A percentile compares a stretch with the other conserved stretches of the same genome.
Conservation (phyloP, 2,888 invertebrate species). For the Apamea monoglypha region DNA sequence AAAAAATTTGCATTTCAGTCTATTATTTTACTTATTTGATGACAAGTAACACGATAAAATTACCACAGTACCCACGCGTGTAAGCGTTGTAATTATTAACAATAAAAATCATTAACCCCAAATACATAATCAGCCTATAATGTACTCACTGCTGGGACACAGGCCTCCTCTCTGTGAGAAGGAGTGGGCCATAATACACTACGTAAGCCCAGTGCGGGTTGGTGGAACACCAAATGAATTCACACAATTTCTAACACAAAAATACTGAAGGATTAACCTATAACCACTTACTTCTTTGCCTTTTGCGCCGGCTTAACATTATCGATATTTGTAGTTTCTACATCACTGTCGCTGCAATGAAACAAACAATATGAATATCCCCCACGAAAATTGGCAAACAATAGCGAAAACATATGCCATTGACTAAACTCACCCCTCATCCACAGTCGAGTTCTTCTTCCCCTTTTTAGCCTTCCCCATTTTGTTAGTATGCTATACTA, state of each 20-base stretch:
- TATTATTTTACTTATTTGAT: not conserved
- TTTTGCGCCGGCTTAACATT: conserved; percentile 83
- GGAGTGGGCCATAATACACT: no score
- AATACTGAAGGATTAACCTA: conserved; percentile 78
- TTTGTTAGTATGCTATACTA: conserved; percentile 78
- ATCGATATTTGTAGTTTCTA: conserved; percentile 85
- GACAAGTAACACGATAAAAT: not conserved
- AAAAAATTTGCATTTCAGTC: not conserved
- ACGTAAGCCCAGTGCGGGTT: no score
- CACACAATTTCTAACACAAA: conserved; percentile 26
- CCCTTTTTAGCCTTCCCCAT: conserved; percentile 96
- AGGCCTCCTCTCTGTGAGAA: no score
- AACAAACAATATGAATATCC: conserved; percentile 61
- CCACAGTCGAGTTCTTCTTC: conserved; percentile 93
- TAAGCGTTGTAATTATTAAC: conserved; percentile 14
- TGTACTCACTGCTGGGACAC: no score
- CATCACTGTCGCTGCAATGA: conserved; percentile 92
- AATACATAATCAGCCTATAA: no score
- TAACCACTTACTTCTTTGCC: conserved; percentile 86
- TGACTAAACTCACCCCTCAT: conserved; percentile 92
- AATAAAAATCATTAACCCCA: not conserved
- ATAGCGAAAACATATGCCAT: conserved; percentile 79
- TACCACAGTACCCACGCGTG: not conserved
- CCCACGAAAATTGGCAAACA: conserved; percentile 62
- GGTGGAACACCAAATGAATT: conserved; percentile 4